A percentile compares a stretch with the other conserved stretches of the same genome.
Evolutionary conservation across 1,140 invertebrate species (phyloP).

Genomic region (Drosophila lini): DNA sequence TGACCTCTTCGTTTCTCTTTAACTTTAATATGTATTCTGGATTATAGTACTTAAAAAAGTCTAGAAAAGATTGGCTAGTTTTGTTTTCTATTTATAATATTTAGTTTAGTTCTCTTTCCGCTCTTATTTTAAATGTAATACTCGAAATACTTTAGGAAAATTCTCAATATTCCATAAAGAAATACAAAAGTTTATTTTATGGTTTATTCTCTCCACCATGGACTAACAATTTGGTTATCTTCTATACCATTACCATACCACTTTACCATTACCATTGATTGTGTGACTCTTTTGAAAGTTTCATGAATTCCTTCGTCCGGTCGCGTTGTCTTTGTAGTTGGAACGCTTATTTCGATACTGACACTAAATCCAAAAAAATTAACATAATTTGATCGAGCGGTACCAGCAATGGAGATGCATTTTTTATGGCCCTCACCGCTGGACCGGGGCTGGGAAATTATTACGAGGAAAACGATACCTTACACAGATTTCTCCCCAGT

Average conservation of each 20-base stretch:
- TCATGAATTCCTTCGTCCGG: slow-evolving; percentile 3
- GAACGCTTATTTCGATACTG: slow-evolving; percentile 61
- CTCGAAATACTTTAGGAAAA: neutral
- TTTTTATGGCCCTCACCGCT: slow-evolving; percentile 63
- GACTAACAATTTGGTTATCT: slow-evolving; percentile 3
- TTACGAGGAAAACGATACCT: slow-evolving; percentile 82
- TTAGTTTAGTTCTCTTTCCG: neutral
- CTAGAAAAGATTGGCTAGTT: neutral
- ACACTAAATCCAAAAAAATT: slow-evolving; percentile 74
- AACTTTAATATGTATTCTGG: neutral
- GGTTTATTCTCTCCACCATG: neutral
- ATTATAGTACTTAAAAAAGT: neutral
- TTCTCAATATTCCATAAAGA: neutral
- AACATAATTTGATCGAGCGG: slow-evolving; percentile 81
- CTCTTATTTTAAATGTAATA: neutral
- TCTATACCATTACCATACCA: neutral
- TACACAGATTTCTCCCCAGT: slow-evolving; percentile 22
- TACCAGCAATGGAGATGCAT: slow-evolving; percentile 70
- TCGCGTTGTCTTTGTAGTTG: slow-evolving; percentile 38
- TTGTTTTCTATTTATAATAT: neutral
- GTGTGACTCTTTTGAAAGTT: neutral
- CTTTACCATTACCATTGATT: slow-evolving; percentile 14
- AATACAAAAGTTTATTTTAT: neutral
- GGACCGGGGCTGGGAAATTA: slow-evolving; percentile 66
- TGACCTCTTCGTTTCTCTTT: slow-evolving; percentile 7